phyloP scores from a whole-genome alignment of 2,113 vertebrate genomes.

The Pollachius pollachius region DNA sequence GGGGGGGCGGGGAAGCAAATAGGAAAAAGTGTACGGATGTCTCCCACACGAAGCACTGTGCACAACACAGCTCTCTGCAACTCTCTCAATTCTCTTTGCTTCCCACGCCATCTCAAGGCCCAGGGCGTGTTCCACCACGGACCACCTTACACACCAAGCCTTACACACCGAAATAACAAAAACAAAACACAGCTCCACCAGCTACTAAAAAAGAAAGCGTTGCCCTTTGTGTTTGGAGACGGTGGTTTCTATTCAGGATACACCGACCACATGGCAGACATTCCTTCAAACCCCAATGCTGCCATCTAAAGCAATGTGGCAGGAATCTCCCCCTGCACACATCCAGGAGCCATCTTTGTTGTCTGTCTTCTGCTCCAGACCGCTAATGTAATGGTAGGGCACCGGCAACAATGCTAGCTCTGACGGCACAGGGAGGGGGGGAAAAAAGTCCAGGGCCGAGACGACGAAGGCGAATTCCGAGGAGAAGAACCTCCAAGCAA shows the following conservation, averaged over 20 bases:
- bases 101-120: slow-evolving; percentile 9
- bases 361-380: slow-evolving; percentile 17
- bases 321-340: slow-evolving; percentile 43
- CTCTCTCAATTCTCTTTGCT: slow-evolving; percentile 12
- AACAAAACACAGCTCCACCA: slow-evolving; percentile 17
- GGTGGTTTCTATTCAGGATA: slow-evolving; percentile 11
- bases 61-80: slow-evolving; percentile 6
- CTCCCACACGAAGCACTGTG: too few relatives aligned
- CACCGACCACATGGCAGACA: slow-evolving; percentile 19
- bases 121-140: slow-evolving; percentile 23
- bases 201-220: slow-evolving; percentile 23
- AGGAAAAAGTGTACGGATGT: too few relatives aligned
- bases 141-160: not conserved
- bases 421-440: not conserved
- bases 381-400: slow-evolving; percentile 2
- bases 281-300: slow-evolving; percentile 33
- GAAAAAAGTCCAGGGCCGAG: too few relatives aligned
- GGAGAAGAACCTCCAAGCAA: too few relatives aligned
- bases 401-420: slow-evolving; percentile 31
- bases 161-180: slow-evolving; percentile 24
- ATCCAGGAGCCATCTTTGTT: slow-evolving; percentile 32
- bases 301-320: slow-evolving; percentile 12
- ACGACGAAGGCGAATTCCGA: too few relatives aligned
- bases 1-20: not conserved
- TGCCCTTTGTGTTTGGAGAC: slow-evolving; percentile 17